phyloP scores from a whole-genome alignment of 1,140 invertebrate species.

The Platorchestia sp. region DNA sequence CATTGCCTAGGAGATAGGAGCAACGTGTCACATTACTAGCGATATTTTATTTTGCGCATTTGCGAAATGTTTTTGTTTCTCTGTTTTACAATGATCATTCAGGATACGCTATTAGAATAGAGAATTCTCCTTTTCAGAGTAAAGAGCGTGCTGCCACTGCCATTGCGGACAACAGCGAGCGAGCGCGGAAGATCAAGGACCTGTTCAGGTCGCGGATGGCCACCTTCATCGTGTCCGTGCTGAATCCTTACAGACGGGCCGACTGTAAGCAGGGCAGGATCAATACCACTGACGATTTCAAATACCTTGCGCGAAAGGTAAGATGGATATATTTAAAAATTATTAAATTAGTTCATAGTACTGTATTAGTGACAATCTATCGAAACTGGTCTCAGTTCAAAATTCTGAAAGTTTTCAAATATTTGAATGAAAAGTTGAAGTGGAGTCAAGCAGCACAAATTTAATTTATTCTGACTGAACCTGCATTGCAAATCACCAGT shows the following conservation, averaged over 20 bases:
- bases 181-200: slow-evolving; percentile 81
- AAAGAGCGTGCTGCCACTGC: slow-evolving; percentile 66
- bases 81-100: not conserved
- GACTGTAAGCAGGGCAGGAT: slow-evolving; percentile 90
- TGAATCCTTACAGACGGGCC: slow-evolving; percentile 89
- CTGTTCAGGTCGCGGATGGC: slow-evolving; percentile 91
- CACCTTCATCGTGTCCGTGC: slow-evolving; percentile 87
- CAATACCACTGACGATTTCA: slow-evolving; percentile 92
- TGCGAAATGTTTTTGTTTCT: not conserved
- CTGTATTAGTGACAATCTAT: too few relatives aligned
- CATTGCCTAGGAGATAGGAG: too few relatives aligned
- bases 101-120: not conserved
- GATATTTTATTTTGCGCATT: too few relatives aligned
- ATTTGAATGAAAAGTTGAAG: too few relatives aligned
- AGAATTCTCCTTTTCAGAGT: slow-evolving; percentile 54
- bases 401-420: too few relatives aligned
- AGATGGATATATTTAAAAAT: not conserved
- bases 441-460: too few relatives aligned
- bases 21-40: too few relatives aligned
- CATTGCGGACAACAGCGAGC: slow-evolving; percentile 65
- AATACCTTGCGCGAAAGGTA: slow-evolving; percentile 95
- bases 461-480: too few relatives aligned
- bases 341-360: too few relatives aligned
- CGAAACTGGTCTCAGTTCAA: too few relatives aligned
- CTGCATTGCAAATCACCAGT: too few relatives aligned